Evolutionary conservation across 2,797 vertebrate species (phyloP).

Genomic region (Alouatta caraya): DNA sequence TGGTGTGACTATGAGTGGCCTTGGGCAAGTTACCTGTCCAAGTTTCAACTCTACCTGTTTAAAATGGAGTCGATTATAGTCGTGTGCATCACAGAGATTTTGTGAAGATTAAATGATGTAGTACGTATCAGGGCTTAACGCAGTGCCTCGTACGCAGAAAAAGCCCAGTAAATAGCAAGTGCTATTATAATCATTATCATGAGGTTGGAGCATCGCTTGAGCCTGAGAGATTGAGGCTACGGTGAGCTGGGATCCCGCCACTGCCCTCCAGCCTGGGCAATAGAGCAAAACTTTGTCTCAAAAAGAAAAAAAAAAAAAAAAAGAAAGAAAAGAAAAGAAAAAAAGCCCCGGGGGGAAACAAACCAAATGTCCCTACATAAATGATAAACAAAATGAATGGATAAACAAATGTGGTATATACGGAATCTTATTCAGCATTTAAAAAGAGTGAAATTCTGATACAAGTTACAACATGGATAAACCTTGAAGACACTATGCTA

Average conservation of each 20-base stretch:
- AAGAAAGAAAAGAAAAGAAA: too few species aligned
- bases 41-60: background rate
- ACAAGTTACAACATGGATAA: background rate
- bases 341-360: background rate
- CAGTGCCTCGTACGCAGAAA: background rate
- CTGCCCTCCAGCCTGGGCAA: background rate
- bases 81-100: background rate
- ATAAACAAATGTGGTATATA: too few species aligned
- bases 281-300: background rate
- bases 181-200: background rate
- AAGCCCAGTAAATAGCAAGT: background rate
- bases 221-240: background rate
- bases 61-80: background rate
- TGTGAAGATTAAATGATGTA: background rate
- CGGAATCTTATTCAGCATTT: background rate
- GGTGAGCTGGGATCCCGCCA: background rate
- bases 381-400: background rate
- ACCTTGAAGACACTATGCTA: background rate
- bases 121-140: background rate
- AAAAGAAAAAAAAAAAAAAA: too few species aligned
- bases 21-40: background rate
- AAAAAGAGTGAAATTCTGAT: background rate
- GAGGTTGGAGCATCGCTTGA: background rate
- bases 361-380: background rate
- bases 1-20: background rate